Evolutionary conservation across 2,113 vertebrate species (phyloP).

Genomic region (Dicaeum eximium): DNA sequence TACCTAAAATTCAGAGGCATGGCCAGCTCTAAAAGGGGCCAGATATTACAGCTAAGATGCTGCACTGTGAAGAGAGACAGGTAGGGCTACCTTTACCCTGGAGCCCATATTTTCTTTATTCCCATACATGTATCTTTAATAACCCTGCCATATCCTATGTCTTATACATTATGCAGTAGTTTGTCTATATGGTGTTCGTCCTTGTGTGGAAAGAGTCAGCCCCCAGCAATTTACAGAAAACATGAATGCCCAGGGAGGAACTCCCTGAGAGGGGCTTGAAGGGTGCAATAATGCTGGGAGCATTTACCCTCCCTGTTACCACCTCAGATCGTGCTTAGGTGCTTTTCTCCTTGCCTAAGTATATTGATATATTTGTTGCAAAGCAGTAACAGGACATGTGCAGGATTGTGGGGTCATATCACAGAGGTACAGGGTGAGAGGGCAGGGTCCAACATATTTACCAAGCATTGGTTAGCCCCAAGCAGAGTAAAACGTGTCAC

Average conservation of each 20-base stretch:
- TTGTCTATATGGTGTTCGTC: not conserved
- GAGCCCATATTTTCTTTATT: not conserved
- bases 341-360: not conserved
- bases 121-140: not conserved
- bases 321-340: not conserved
- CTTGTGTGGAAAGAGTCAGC: not conserved
- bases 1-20: not conserved
- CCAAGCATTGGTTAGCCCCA: not conserved
- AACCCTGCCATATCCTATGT: not conserved
- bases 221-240: not conserved
- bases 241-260: not conserved
- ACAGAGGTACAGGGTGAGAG: not conserved
- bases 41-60: not conserved
- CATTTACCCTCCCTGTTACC: not conserved
- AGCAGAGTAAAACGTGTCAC: not conserved
- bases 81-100: not conserved
- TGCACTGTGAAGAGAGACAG: not conserved
- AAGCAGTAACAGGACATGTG: not conserved
- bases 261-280: not conserved
- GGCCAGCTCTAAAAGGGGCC: not conserved
- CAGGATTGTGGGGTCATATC: not conserved
- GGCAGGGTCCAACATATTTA: not conserved
- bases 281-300: not conserved
- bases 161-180: not conserved
- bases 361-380: not conserved